Percentiles rank a stretch among this genome's conserved stretches.
phyloP scores from a whole-genome alignment of 2,113 vertebrate species.

The Xenopus borealis region DNA sequence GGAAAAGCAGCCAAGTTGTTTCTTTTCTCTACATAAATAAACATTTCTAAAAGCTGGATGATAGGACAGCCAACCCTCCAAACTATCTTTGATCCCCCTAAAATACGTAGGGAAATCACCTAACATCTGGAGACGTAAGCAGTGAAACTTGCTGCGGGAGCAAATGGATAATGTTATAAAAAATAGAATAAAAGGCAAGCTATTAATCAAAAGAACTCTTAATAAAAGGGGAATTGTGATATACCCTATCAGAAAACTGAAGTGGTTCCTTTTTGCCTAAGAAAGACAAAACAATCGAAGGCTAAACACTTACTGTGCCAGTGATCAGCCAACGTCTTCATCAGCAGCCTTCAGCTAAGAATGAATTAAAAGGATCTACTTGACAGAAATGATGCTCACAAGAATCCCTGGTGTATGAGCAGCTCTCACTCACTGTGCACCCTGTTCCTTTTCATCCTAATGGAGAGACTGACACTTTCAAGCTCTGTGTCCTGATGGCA shows the following conservation, averaged over 20 bases:
- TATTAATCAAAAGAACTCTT: slow-evolving; percentile 28
- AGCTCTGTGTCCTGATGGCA: slow-evolving; percentile 29
- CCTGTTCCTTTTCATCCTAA: slow-evolving; percentile 57
- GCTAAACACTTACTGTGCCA: slow-evolving; percentile 61
- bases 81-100: slow-evolving; percentile 43
- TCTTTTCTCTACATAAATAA: slow-evolving; percentile 42
- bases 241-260: neutral
- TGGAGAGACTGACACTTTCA: slow-evolving; percentile 43
- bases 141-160: slow-evolving; percentile 25
- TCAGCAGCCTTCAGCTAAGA: slow-evolving; percentile 48
- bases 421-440: slow-evolving; percentile 46
- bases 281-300: slow-evolving; percentile 27
- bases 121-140: slow-evolving; percentile 29
- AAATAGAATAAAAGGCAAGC: neutral
- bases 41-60: slow-evolving; percentile 33
- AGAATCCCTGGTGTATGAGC: slow-evolving; percentile 28
- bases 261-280: slow-evolving; percentile 35
- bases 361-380: slow-evolving; percentile 41
- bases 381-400: slow-evolving; percentile 44
- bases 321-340: slow-evolving; percentile 47
- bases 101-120: slow-evolving; percentile 33
- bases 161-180: neutral
- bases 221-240: neutral
- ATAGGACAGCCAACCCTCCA: slow-evolving; percentile 30
- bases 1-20: slow-evolving; percentile 47